Evolutionary conservation across 2,797 vertebrate genomes (phyloP).

Genomic region (Neosilurus hyrtlii): DNA sequence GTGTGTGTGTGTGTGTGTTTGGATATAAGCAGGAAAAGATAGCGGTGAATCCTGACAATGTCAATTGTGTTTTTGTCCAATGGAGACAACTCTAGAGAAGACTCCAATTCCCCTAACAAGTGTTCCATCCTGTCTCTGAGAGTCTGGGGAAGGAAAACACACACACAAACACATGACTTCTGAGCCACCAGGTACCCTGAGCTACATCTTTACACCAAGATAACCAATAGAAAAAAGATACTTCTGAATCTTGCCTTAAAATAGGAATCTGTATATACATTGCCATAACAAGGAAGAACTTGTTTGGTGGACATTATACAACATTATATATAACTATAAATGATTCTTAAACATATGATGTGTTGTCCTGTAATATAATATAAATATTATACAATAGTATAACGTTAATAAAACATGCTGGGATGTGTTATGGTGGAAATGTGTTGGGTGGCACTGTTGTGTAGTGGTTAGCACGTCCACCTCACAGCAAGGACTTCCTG

Average conservation of each 20-base stretch:
- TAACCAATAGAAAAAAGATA: neutral
- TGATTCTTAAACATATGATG: neutral
- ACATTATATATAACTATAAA: neutral
- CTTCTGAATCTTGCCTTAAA: no score
- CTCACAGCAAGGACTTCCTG: no score
- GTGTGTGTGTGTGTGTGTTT: neutral
- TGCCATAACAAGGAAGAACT: neutral
- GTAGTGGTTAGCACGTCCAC: no score
- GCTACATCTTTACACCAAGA: neutral
- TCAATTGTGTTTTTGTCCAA: slow-evolving; percentile 57
- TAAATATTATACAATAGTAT: neutral
- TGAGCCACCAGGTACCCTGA: slow-evolving; percentile 23
- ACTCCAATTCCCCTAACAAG: slow-evolving; percentile 59
- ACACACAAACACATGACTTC: slow-evolving; percentile 29
- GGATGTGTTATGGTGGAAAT: no score
- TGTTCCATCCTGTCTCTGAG: slow-evolving; percentile 58
- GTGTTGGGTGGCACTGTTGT: no score
- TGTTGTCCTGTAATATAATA: neutral
- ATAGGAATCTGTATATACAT: neutral
- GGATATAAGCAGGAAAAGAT: slow-evolving; percentile 25
- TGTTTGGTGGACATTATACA: neutral
- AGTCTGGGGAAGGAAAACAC: slow-evolving; percentile 50
- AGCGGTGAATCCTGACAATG: slow-evolving; percentile 56
- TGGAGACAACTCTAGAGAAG: slow-evolving; percentile 54
- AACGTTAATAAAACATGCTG: neutral